A percentile compares a stretch with the other conserved stretches of the same genome.
Conservation (phyloP, 1,140 invertebrate species). For the Akabosia matsudoensis region DNA sequence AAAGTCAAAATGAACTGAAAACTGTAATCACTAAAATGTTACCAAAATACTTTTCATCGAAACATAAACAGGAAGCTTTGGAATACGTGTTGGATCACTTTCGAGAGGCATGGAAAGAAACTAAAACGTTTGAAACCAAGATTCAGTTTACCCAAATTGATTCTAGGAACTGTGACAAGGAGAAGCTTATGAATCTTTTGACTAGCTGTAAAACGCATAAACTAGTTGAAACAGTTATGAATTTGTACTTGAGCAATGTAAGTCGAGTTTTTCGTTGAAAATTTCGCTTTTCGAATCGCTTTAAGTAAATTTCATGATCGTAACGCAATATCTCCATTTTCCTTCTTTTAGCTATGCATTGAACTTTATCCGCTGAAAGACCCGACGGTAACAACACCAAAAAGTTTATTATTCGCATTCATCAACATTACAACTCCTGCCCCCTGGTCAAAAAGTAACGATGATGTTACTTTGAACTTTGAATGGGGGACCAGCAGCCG, state of each 20-base stretch:
- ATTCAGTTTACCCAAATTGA: neutral
- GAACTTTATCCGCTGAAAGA: neutral
- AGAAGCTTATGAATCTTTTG: constrained; percentile 2
- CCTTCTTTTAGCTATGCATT: neutral
- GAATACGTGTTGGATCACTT: neutral
- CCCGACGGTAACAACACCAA: neutral
- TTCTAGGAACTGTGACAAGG: neutral
- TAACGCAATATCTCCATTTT: neutral
- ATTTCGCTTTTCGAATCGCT: neutral
- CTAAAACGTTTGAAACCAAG: neutral
- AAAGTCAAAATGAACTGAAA: neutral
- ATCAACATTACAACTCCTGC: neutral
- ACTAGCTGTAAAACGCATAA: neutral
- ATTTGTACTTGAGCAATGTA: neutral
- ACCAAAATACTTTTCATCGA: neutral
- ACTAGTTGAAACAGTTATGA: neutral
- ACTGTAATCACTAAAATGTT: neutral
- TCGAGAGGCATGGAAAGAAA: neutral
- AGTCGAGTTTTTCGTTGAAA: neutral
- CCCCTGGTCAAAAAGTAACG: neutral
- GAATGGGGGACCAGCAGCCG: neutral
- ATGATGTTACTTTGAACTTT: neutral
- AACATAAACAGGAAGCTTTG: neutral
- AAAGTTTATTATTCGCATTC: neutral
- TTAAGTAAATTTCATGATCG: neutral